These are phyloP conservation scores for Onthophagus sagittarius DNA, from an alignment of 2,888 invertebrate genomes.

Conservation along the genomic window DNA sequence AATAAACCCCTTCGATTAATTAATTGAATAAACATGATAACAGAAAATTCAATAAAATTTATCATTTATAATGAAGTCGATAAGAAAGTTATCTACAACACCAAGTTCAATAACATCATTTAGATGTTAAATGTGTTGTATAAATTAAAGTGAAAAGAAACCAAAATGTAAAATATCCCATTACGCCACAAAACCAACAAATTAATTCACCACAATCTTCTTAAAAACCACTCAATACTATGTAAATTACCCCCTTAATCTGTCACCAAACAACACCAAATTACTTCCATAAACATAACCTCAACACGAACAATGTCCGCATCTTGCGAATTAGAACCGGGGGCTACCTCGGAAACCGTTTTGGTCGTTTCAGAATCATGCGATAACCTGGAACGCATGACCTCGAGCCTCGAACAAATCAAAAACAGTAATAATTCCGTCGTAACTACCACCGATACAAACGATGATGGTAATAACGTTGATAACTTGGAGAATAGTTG, in stretches of 20 bases:
- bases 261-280: no score
- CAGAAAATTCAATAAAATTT: no score
- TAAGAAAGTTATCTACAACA: background rate
- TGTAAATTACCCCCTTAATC: background rate
- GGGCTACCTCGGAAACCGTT: slow-evolving; percentile 62
- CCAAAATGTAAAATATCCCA: background rate
- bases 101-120: slow-evolving; percentile 11
- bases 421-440: slow-evolving; percentile 52
- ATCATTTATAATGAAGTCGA: background rate
- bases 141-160: background rate
- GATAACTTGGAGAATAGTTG: slow-evolving; percentile 34
- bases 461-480: slow-evolving; percentile 31
- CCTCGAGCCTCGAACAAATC: slow-evolving; percentile 59
- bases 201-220: background rate
- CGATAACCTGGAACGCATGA: slow-evolving; percentile 66
- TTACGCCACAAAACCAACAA: background rate
- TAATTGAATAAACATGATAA: no score
- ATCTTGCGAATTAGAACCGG: slow-evolving; percentile 52
- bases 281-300: background rate
- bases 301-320: slow-evolving; percentile 30
- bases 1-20: no score
- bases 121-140: background rate
- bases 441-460: slow-evolving; percentile 28
- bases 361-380: slow-evolving; percentile 68
- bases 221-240: background rate